These are phyloP conservation scores for Eulemur macaco DNA, from an alignment of 2,113 vertebrate species.

Conservation along the genomic window DNA sequence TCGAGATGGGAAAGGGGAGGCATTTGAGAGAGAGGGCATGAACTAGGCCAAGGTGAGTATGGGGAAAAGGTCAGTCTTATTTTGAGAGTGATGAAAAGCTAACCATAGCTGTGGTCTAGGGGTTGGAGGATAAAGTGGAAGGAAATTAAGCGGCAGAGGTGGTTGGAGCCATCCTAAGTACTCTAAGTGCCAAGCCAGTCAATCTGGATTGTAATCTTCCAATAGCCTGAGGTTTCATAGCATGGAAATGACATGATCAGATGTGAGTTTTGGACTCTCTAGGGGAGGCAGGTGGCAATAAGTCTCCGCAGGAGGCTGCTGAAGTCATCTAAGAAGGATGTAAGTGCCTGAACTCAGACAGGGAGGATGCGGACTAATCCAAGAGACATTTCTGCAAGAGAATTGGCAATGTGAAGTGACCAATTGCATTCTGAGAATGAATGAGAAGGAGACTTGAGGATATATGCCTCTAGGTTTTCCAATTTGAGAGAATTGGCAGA, in stretches of 20 bases:
- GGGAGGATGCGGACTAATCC: neutral
- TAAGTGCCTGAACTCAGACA: neutral
- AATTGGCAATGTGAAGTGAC: neutral
- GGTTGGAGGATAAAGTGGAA: neutral
- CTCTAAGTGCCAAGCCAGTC: neutral
- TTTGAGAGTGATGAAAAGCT: constrained; percentile 21
- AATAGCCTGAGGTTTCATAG: neutral
- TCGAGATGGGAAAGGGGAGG: neutral
- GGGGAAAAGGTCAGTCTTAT: neutral
- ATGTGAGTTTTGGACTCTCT: neutral
- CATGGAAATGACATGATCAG: neutral
- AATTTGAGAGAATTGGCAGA: constrained; percentile 23
- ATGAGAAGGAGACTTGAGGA: neutral
- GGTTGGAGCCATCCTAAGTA: neutral
- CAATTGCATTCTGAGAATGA: neutral
- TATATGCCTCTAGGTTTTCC: constrained; percentile 31
- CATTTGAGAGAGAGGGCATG: neutral
- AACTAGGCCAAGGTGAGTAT: neutral
- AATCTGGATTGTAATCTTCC: constrained; percentile 33
- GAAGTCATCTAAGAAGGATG: neutral
- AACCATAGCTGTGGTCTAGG: neutral
- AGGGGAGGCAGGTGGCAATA: neutral
- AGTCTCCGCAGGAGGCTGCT: neutral
- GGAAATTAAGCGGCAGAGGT: neutral
- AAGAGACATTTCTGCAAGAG: neutral